Evolutionary conservation across 1,140 invertebrate species (phyloP).

Genomic region (Drosophila novamexicana): DNA sequence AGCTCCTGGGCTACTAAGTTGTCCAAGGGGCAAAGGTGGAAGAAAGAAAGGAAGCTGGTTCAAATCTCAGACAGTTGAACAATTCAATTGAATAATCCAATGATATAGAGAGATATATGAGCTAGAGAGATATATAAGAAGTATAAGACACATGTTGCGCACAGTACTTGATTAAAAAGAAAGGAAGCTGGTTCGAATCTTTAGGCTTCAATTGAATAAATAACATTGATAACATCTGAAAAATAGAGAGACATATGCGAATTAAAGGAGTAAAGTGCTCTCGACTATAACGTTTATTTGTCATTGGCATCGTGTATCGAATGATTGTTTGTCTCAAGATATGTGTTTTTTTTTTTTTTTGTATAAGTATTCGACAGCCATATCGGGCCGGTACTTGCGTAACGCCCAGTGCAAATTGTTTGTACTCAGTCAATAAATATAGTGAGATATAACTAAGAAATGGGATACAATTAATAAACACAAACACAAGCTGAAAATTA

Average conservation of each 20-base stretch:
- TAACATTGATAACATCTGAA: constrained; percentile 7
- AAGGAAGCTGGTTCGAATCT: no score
- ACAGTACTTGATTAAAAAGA: no score
- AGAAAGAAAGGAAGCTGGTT: no score
- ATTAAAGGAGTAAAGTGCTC: constrained; percentile 1
- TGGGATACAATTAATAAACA: constrained; percentile 48
- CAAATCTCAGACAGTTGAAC: no score
- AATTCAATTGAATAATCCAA: no score
- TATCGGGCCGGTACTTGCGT: constrained; percentile 28
- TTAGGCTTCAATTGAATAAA: no score
- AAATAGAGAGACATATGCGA: constrained; percentile 2
- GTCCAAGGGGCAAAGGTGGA: no score
- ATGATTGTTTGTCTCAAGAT: constrained; percentile 53
- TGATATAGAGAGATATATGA: no score
- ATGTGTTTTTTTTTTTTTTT: constrained; percentile 41
- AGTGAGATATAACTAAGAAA: constrained; percentile 26
- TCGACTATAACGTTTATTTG: constrained; percentile 20
- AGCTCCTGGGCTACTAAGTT: no score
- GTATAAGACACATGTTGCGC: no score
- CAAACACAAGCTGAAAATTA: constrained; percentile 23
- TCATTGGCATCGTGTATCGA: constrained; percentile 37
- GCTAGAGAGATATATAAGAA: no score
- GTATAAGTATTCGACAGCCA: constrained; percentile 14
- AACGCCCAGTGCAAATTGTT: constrained; percentile 32
- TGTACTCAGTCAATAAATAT: constrained; percentile 37